Evolutionary conservation across 2,797 vertebrate genomes (phyloP), one percentile per base, ranked within the genome.

Genomic region (Argyrosomus regius): DNA sequence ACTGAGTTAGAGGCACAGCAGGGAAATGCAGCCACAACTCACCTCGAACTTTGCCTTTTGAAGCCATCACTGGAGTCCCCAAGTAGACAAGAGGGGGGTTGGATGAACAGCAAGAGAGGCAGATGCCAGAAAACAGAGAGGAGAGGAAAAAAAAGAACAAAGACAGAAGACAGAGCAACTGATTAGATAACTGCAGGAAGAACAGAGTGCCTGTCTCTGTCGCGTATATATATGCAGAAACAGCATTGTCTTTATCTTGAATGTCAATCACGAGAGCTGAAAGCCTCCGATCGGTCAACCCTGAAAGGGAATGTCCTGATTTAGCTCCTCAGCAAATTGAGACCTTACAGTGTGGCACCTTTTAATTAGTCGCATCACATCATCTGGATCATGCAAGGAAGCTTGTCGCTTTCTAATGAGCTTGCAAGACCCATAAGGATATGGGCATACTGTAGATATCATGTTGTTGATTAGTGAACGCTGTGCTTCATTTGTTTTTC

Each of bases 1-100:
- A 69, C 63, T 64, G 69, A 84, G 52, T 71, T 56, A 75, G 62
- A 89, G 84, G 73, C 57, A 88, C 57, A 76, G 79, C 89, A 92
- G 90, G 72, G 87, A 61, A 75, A 64, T 7, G 43, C 93, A 89
- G 91, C 89, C 88, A 81, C 87, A 89, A 97, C 98, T 99, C 96
- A 99, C 98, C 98, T 98, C 97, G 97, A 89, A 89, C 90, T 98
- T 97, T 99, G 96, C 92, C 98, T 96, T 98, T 99, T 93, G 97
- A 96, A 93, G 97, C 97, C 96, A 97, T 96, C 94, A 95, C 98
- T 99, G 97, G 92, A 93, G 93, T 93, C 93, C 96, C 89, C 80
- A 88, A 89, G 91, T 71, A 95, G 95, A 95, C 87, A 94, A 94
- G 96, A 96, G 95, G 89, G 8, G 35, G 93, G 93, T 93, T 91